Evolutionary conservation across 2,113 vertebrate species (phyloP).

Genomic region (Urocitellus parryii): DNA sequence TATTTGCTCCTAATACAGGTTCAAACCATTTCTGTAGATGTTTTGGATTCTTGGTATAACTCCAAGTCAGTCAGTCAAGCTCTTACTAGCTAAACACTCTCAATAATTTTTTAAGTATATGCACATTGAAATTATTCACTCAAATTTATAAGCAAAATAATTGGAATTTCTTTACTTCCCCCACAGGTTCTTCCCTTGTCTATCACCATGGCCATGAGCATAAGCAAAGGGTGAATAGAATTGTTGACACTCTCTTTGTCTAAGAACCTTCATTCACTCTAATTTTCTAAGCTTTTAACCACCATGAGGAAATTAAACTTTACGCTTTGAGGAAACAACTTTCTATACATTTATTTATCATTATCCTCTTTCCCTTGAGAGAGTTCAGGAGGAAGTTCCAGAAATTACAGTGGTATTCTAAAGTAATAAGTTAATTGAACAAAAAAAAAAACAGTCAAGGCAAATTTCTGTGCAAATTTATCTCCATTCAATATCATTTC

Average conservation of each 20-base stretch:
- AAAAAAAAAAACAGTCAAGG: not conserved
- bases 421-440: conserved; percentile 1
- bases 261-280: not conserved
- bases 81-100: not conserved
- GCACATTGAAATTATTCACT: not conserved
- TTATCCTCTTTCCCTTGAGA: not conserved
- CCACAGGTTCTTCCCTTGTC: not conserved
- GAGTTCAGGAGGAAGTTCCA: not conserved
- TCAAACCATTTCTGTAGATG: not conserved
- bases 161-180: not conserved
- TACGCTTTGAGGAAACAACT: not conserved
- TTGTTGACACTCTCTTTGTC: not conserved
- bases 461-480: conserved; percentile 16
- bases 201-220: not conserved
- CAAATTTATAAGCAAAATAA: not conserved
- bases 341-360: not conserved
- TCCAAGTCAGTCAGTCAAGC: not conserved
- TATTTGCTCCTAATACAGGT: not conserved
- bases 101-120: not conserved
- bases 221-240: not conserved
- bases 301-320: not conserved
- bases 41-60: not conserved
- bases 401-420: not conserved
- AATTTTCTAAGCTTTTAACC: not conserved
- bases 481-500: not conserved